Evolutionary conservation across 2,797 vertebrate genomes (phyloP).

Genomic region (Steatocranus sp.): DNA sequence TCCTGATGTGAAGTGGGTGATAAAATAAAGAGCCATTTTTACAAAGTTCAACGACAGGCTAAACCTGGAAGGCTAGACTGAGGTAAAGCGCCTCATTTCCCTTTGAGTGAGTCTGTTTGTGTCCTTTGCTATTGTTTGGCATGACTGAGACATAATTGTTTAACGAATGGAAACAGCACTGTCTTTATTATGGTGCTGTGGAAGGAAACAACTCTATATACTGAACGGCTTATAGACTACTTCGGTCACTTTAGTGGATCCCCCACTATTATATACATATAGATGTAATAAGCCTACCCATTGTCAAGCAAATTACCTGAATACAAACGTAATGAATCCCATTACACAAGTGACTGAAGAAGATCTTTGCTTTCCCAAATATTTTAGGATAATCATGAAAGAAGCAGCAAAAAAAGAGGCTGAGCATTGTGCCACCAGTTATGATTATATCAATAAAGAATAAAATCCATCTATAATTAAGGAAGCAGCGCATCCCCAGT

Average conservation of each 20-base stretch:
- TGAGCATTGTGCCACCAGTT: not conserved
- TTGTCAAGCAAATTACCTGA: slow-evolving; percentile 22
- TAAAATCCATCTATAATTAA: slow-evolving; percentile 45
- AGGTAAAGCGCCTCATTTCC: slow-evolving; percentile 12
- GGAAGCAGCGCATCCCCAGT: slow-evolving; percentile 9
- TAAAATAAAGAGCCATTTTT: slow-evolving; percentile 35
- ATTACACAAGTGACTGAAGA: not conserved
- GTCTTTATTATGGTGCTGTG: slow-evolving; percentile 11
- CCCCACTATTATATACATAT: slow-evolving; percentile 10
- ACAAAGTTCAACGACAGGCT: slow-evolving; percentile 18
- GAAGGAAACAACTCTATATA: slow-evolving; percentile 23
- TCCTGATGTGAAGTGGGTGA: slow-evolving; percentile 21
- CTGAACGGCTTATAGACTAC: not conserved
- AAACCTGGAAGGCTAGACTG: not conserved
- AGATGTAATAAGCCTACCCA: slow-evolving; percentile 9
- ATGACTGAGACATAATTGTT: slow-evolving; percentile 28
- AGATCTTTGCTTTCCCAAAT: not conserved
- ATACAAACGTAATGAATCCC: slow-evolving; percentile 21
- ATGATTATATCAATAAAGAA: slow-evolving; percentile 36
- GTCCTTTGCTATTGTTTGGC: slow-evolving; percentile 11
- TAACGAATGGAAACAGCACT: slow-evolving; percentile 12
- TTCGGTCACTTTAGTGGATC: slow-evolving; percentile 4
- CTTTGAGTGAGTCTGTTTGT: slow-evolving; percentile 33
- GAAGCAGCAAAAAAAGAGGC: not conserved
- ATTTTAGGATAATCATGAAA: not conserved